A percentile compares a stretch with the other conserved stretches of the same genome.
phyloP scores from a whole-genome alignment of 2,888 invertebrate species.

The Hololepta plana region DNA sequence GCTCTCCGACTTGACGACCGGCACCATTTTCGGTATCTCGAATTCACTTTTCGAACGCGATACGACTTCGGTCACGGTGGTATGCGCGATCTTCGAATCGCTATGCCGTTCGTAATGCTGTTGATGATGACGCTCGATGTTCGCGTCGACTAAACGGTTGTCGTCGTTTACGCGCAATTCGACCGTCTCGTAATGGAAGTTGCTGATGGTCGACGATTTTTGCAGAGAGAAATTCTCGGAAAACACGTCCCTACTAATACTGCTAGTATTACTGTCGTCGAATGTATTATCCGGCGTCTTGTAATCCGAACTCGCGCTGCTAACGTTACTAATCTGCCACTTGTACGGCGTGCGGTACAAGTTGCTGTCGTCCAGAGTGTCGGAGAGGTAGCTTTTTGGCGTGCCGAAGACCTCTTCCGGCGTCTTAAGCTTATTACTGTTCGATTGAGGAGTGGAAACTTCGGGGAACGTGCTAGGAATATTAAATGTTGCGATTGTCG shows the following conservation, averaged over 20 bases:
- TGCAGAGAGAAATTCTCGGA: constrained; percentile 19
- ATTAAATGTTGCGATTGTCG: constrained; percentile 21
- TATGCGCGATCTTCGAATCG: too few relatives aligned
- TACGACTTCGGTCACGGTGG: too few relatives aligned
- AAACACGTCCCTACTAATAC: too few relatives aligned
- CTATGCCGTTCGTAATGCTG: too few relatives aligned
- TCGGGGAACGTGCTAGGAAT: constrained; percentile 17
- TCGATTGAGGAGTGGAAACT: constrained; percentile 16
- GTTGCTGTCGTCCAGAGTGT: constrained; percentile 5
- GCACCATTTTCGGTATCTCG: constrained; percentile 23
- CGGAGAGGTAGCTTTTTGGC: constrained; percentile 11
- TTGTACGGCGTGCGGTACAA: constrained; percentile 5
- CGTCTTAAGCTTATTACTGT: constrained; percentile 11
- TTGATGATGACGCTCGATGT: too few relatives aligned
- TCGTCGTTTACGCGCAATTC: too few relatives aligned
- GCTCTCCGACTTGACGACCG: too few relatives aligned
- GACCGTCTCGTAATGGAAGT: constrained; percentile 17
- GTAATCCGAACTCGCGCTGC: constrained; percentile 20
- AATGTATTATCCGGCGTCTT: constrained; percentile 19
- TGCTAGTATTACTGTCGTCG: constrained; percentile 11
- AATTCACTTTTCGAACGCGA: constrained; percentile 24
- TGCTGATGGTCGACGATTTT: constrained; percentile 20
- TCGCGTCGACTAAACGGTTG: too few relatives aligned
- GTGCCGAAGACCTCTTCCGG: constrained; percentile 15
- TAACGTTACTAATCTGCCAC: constrained; percentile 14